phyloP scores from a whole-genome alignment of 1,140 invertebrate species.

The Camponotus floridanus region DNA sequence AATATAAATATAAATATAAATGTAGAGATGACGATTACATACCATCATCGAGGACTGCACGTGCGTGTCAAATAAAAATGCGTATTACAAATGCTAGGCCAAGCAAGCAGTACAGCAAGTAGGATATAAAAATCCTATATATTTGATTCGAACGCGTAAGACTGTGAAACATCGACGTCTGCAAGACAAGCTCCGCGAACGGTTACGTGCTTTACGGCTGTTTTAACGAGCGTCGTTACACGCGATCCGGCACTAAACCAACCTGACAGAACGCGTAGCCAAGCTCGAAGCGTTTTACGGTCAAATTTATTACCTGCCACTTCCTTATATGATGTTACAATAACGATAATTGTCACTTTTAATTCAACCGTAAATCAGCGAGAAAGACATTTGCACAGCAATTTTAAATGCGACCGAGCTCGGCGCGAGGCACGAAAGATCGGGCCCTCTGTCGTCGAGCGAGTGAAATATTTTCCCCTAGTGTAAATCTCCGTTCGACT shows the following conservation, averaged over 20 bases:
- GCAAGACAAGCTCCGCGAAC: constrained; percentile 75
- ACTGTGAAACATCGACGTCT: constrained; percentile 72
- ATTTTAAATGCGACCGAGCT: constrained; percentile 64
- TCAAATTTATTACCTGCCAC: constrained; percentile 86
- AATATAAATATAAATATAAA: neutral
- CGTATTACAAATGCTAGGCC: neutral
- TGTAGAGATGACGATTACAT: neutral
- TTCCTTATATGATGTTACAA: constrained; percentile 85
- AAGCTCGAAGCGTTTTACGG: constrained; percentile 85
- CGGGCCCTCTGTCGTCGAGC: constrained; percentile 81
- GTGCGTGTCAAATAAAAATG: neutral
- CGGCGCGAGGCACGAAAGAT: constrained; percentile 19
- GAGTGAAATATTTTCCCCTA: constrained; percentile 71
- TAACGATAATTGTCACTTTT: constrained; percentile 86
- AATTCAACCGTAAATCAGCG: constrained; percentile 85
- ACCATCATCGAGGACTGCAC: neutral
- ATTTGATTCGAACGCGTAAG: constrained; percentile 30
- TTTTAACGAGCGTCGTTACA: constrained; percentile 86
- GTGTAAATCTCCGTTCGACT: constrained; percentile 70
- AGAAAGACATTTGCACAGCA: constrained; percentile 77
- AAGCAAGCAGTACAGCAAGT: neutral
- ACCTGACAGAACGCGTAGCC: constrained; percentile 84
- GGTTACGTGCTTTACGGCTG: constrained; percentile 85
- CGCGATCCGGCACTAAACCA: constrained; percentile 86
- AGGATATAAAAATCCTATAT: constrained; percentile 23